Evolutionary conservation across 2,888 invertebrate genomes (phyloP), one percentile per base, ranked within the genome.

Genomic region (Drosophila planitibia): DNA sequence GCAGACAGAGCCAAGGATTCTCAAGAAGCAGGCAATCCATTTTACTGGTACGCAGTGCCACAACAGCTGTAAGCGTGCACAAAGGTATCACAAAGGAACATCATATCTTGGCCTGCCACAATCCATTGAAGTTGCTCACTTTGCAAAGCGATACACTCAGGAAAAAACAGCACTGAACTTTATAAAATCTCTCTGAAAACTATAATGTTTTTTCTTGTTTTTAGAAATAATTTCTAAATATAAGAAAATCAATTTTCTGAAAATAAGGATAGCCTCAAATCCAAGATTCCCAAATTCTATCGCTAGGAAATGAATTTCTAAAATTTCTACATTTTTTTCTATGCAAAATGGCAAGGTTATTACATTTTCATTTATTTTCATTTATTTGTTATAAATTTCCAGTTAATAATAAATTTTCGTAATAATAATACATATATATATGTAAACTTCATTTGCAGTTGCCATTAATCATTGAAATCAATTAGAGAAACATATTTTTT

Each of bases 1-100:
- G 28, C 37, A 64, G 10, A 22, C 64, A 61, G 19, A 64, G 33
- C 69, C 64, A 75, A 1, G 72, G 53, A 39, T 68, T 72, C 54
- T 63, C 72, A 9, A 72, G 14, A 4, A 72, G 32, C 51, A 74
- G 35, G 28, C 14, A 35, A 35, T 14, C 35, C 14, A 33, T 4
- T 28, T 28, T 28, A 28, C 28, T 28, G 28, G 28, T 28, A 28
- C 28, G 28, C 28, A 4, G 28, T 28, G 28, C 28, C 4, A 28
- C 28, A 28, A 28, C 28, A 28, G 28, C 4, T 4, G 0, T 28
- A 32, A 9, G 32, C 32, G 9, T 33, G 3, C 37, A 19, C 37
- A 37, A 37, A 37, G 16, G 7, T 19, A 37, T 37, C 37, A 3
- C 25, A 25, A 25, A 25, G 7, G 37, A 7, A 7, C 16, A 33